phyloP scores from a whole-genome alignment of 2,888 invertebrate species.

The Nymphalis urticae region DNA sequence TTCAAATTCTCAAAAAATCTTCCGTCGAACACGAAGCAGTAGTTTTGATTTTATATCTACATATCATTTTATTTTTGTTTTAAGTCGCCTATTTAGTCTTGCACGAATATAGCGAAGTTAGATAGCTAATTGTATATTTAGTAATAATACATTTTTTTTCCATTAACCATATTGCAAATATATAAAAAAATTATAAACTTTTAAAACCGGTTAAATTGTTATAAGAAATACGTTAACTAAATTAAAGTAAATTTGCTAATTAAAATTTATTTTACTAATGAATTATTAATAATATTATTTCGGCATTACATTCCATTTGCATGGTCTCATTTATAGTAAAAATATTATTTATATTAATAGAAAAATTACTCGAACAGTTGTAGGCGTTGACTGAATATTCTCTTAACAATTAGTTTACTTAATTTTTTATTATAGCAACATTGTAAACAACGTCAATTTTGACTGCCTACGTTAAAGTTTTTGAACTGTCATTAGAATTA shows the following conservation, averaged over 20 bases:
- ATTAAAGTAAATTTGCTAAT: too few relatives aligned
- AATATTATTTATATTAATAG: too few relatives aligned
- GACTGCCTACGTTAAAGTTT: conserved; percentile 20
- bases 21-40: too few relatives aligned
- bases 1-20: too few relatives aligned
- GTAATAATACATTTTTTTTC: background rate
- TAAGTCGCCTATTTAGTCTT: too few relatives aligned
- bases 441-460: conserved; percentile 23
- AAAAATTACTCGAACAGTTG: too few relatives aligned
- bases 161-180: background rate
- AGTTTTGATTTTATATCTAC: background rate
- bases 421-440: background rate
- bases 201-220: too few relatives aligned
- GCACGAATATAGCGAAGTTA: background rate
- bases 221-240: too few relatives aligned
- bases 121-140: conserved; percentile 11
- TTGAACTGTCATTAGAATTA: background rate
- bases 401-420: background rate
- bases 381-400: background rate
- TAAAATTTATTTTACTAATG: background rate
- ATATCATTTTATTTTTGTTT: background rate
- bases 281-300: background rate
- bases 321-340: background rate
- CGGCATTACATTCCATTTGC: conserved; percentile 1
- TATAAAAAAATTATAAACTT: too few relatives aligned